Conservation (phyloP, 2,113 vertebrate genomes). For the Engystomops pustulosus region DNA sequence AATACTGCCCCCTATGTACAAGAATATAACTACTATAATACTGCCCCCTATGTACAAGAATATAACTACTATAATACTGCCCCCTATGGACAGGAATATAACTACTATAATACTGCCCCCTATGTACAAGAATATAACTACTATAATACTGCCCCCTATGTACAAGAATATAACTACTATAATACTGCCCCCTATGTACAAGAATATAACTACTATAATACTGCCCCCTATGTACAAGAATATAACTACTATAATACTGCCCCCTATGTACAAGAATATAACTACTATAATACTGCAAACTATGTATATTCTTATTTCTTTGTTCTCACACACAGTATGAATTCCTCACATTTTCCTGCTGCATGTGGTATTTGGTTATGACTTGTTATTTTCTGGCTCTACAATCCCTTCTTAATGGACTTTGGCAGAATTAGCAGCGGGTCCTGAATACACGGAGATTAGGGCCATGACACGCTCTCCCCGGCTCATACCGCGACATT, state of each 20-base stretch:
- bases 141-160: too few relatives aligned
- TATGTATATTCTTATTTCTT: neutral
- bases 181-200: neutral
- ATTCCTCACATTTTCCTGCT: neutral
- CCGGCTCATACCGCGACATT: neutral
- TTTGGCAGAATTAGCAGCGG: neutral
- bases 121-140: too few relatives aligned
- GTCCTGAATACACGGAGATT: neutral
- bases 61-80: too few relatives aligned
- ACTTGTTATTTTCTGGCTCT: neutral
- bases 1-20: too few relatives aligned
- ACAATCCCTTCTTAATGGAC: slow-evolving; percentile 13
- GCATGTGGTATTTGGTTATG: neutral
- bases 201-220: slow-evolving; percentile 10
- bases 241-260: slow-evolving; percentile 10
- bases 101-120: too few relatives aligned
- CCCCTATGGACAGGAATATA: too few relatives aligned
- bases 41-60: too few relatives aligned
- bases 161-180: slow-evolving; percentile 9
- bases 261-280: neutral
- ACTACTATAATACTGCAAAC: neutral
- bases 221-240: neutral
- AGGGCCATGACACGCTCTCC: neutral
- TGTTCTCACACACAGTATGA: neutral
- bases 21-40: too few relatives aligned